phyloP scores from a whole-genome alignment of 2,888 invertebrate species.

The Megalurothrips usitatus region DNA sequence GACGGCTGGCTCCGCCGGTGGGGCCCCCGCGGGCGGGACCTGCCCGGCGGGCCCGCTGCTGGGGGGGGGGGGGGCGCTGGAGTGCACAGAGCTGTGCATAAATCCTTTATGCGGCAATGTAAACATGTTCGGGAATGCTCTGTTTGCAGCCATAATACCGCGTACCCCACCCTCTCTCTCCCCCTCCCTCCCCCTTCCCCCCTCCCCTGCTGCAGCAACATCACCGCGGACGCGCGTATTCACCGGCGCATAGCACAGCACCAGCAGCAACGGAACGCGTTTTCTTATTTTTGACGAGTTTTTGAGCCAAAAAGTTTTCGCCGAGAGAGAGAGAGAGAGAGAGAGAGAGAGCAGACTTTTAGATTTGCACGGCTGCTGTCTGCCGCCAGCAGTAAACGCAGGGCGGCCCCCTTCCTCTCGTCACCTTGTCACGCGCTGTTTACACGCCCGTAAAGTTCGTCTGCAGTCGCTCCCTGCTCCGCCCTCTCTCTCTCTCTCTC shows the following conservation, averaged over 20 bases:
- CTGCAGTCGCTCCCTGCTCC: not conserved
- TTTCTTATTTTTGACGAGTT: not conserved
- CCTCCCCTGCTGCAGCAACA: not conserved
- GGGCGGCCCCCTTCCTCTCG: not conserved
- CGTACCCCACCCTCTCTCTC: not conserved
- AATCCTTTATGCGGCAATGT: not conserved
- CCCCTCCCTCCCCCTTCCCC: not conserved
- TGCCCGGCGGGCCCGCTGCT: not conserved
- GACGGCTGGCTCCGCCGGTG: not conserved
- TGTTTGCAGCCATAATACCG: not conserved
- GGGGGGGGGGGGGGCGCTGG: not conserved
- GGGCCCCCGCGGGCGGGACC: not conserved
- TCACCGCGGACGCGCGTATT: too few relatives aligned
- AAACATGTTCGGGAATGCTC: constrained; percentile 19
- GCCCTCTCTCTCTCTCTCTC: not conserved
- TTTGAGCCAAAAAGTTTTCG: not conserved
- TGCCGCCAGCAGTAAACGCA: not conserved
- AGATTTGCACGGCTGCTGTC: too few relatives aligned
- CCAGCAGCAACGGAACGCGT: too few relatives aligned
- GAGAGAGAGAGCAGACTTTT: too few relatives aligned
- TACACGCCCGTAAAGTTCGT: not conserved
- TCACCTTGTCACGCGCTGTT: constrained; percentile 19
- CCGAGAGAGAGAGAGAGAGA: too few relatives aligned
- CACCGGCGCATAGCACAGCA: too few relatives aligned
- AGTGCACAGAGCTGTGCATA: not conserved